Evolutionary conservation across 2,113 vertebrate species (phyloP).

Genomic region (Percina caprodes): DNA sequence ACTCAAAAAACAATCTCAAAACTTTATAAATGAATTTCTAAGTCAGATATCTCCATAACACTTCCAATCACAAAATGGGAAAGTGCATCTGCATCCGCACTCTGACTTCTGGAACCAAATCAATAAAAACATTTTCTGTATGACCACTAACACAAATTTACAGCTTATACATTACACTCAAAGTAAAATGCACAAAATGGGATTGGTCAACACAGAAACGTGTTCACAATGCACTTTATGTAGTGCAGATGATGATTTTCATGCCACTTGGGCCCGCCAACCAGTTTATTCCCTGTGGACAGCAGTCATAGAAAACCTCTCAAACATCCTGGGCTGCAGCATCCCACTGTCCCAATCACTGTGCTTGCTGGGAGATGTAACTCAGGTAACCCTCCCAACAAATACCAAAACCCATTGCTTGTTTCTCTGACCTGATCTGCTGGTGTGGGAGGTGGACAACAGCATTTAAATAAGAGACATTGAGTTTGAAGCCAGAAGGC

Average conservation of each 20-base stretch:
- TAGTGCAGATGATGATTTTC: not conserved
- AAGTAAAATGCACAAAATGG: not conserved
- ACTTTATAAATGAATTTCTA: no score
- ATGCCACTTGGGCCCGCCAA: not conserved
- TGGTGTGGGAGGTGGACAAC: constrained; percentile 13
- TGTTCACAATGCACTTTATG: not conserved
- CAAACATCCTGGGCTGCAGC: not conserved
- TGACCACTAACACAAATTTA: not conserved
- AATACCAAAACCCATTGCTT: not conserved
- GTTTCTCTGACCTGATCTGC: not conserved
- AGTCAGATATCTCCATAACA: no score
- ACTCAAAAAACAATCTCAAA: no score
- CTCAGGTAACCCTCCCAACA: not conserved
- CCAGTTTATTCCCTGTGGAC: not conserved
- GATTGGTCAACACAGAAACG: not conserved
- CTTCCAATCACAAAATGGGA: no score
- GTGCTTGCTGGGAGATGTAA: not conserved
- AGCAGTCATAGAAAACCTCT: not conserved
- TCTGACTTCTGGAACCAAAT: not conserved
- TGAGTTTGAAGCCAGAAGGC: not conserved
- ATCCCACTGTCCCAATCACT: not conserved
- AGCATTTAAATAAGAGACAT: constrained; percentile 21
- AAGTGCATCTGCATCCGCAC: not conserved
- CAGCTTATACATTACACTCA: not conserved
- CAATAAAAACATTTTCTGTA: not conserved